phyloP scores from a whole-genome alignment of 2,113 vertebrate species.

The Pollachius pollachius region DNA sequence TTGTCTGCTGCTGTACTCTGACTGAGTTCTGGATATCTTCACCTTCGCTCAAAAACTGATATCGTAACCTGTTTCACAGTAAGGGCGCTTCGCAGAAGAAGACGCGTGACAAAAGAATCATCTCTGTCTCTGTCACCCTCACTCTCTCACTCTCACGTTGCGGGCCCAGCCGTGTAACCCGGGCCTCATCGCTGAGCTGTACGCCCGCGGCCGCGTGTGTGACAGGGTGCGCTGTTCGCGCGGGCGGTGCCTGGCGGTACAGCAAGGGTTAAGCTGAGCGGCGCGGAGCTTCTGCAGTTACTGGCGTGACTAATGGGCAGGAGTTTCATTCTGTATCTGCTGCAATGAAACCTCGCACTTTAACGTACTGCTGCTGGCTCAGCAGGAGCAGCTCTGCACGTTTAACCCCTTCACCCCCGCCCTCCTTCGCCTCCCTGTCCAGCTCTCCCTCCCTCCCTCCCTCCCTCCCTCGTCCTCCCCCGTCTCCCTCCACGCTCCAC shows the following conservation, averaged over 20 bases:
- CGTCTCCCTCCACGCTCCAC: conserved; percentile 21
- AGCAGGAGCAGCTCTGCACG: conserved; percentile 67
- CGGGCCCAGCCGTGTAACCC: no score
- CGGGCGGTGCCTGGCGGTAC: conserved; percentile 20
- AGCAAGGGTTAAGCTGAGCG: conserved; percentile 61
- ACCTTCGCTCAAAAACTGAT: conserved; percentile 50
- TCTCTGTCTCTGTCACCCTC: no score
- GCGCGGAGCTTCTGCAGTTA: conserved; percentile 62
- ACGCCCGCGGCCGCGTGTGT: neutral
- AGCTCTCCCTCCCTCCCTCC: conserved; percentile 39
- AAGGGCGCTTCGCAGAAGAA: conserved; percentile 52
- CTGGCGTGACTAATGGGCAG: conserved; percentile 76
- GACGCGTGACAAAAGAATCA: conserved; percentile 6
- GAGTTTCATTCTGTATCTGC: conserved; percentile 77
- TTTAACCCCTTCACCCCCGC: conserved; percentile 74
- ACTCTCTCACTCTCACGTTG: no score
- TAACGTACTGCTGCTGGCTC: conserved; percentile 74
- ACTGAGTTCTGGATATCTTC: conserved; percentile 54
- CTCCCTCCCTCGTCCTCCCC: conserved; percentile 12
- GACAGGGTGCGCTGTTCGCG: neutral
- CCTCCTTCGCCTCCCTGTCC: conserved; percentile 29
- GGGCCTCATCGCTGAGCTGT: no score
- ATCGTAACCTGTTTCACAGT: conserved; percentile 41
- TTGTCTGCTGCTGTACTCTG: conserved; percentile 37
- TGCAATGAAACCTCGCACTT: conserved; percentile 79